Conservation (phyloP, 2,888 invertebrate genomes). For the Vesta saturnalis region DNA sequence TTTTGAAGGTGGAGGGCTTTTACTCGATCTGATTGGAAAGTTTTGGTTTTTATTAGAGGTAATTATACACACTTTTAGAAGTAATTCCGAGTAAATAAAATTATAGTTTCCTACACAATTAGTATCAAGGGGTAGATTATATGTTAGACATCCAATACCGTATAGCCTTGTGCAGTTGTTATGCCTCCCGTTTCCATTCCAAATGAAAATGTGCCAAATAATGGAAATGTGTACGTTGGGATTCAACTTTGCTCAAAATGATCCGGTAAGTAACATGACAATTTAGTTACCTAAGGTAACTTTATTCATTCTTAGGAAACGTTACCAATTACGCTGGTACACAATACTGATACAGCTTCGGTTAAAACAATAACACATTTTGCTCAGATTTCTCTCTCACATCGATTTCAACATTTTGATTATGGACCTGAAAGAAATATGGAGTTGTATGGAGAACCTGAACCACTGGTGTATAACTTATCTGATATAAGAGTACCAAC, state of each 20-base stretch:
- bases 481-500: constrained; percentile 26
- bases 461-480: constrained; percentile 32
- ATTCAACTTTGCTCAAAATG: constrained; percentile 12
- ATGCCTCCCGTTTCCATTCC: constrained; percentile 11
- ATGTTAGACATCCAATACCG: constrained; percentile 5
- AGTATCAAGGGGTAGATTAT: constrained; percentile 8
- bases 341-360: constrained; percentile 10
- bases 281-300: not conserved
- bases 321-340: constrained; percentile 7
- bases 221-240: constrained; percentile 7
- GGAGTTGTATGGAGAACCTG: constrained; percentile 18
- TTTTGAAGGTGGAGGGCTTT: constrained; percentile 53
- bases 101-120: not conserved
- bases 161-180: not conserved
- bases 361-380: constrained; percentile 9
- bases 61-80: not conserved
- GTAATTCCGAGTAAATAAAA: not conserved
- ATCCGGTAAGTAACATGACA: not conserved
- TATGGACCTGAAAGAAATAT: constrained; percentile 25
- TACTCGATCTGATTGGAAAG: constrained; percentile 17
- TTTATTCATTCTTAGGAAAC: constrained; percentile 5
- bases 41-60: not conserved
- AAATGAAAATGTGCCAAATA: constrained; percentile 10
- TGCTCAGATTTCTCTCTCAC: constrained; percentile 4
- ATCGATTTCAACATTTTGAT: constrained; percentile 34